Conservation (phyloP, 1,140 invertebrate genomes). For the Popillia japonica region DNA sequence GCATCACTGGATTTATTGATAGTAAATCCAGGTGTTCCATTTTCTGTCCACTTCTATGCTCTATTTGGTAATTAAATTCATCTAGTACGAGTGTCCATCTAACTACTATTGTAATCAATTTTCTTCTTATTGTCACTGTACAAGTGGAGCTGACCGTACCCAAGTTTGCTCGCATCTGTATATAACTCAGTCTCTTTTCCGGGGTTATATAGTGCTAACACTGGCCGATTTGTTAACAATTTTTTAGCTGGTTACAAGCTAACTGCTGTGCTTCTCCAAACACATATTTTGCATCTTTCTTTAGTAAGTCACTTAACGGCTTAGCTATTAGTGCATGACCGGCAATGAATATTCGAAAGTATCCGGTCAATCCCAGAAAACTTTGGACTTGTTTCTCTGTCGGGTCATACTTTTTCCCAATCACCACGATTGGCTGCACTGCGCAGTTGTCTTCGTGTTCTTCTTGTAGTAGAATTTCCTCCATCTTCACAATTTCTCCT, state of each 20-base stretch:
- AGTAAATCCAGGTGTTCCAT: too few species aligned
- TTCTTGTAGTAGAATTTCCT: slow-evolving; percentile 48
- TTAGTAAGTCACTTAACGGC: slow-evolving; percentile 49
- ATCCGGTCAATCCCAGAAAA: slow-evolving; percentile 54
- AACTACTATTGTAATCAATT: slow-evolving; percentile 45
- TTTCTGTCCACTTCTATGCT: too few species aligned
- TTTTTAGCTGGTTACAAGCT: slow-evolving; percentile 46
- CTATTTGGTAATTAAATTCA: too few species aligned
- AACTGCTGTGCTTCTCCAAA: slow-evolving; percentile 41
- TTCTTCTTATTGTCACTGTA: slow-evolving; percentile 51
- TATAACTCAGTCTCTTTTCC: slow-evolving; percentile 49
- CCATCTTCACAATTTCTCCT: slow-evolving; percentile 55
- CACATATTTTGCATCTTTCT: slow-evolving; percentile 41
- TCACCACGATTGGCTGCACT: too few species aligned
- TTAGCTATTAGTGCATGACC: slow-evolving; percentile 50
- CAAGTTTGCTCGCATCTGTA: slow-evolving; percentile 48
- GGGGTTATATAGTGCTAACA: slow-evolving; percentile 56
- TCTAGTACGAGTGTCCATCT: slow-evolving; percentile 48
- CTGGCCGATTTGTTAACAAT: slow-evolving; percentile 49
- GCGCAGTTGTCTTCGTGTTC: too few species aligned
- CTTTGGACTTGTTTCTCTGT: slow-evolving; percentile 51
- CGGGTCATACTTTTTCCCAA: too few species aligned
- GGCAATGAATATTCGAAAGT: slow-evolving; percentile 56
- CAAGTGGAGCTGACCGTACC: slow-evolving; percentile 58
- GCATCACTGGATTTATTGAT: too few species aligned